Base-by-base conservation (phyloP, 2,888 invertebrate species). In the Cotesia congregata region DNA sequence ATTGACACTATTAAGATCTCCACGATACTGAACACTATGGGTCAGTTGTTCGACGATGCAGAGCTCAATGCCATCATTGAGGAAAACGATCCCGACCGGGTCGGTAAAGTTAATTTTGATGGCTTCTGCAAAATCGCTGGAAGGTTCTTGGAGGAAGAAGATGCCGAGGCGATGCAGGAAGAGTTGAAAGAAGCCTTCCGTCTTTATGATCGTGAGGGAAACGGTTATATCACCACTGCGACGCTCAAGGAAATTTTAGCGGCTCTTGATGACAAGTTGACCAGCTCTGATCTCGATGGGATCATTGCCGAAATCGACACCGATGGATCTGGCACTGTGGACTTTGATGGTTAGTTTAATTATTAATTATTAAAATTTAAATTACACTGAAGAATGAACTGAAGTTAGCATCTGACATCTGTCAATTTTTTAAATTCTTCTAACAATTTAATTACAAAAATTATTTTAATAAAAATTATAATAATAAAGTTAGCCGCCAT, bases 291-390 rank as follows among this genome's bases (percentile, higher is more conserved):
- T 89, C 93, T 98, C 83, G 98, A 98, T 89, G 98, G 97, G 83
- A 98, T 98, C 92, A 98, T 98, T 89, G 95, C 96, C 85, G 98
- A 98, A 92, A 98, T 98, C 86, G 98, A 98, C 91, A 97, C 98
- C 79, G 98, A 98, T 90, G 98, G 98, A 75, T 98, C 98, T 81
- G 98, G 98, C 88, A 99, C 98, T 82, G 98, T 99, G 82, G 99
- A 99, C 91, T 99, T 99, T 90, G 98, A 99, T 92, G 98, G 98
- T 98, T 90, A 89, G 88, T 83, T 75, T 73, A 39, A 17, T 38
- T 61, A 17, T 70, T 9, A 59, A 73, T 60, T 74, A 1, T 0
- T 41, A 70, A 30, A 30, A 30, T 30, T 30, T 30, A 3, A 30
- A 30, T 30, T 30, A 30, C 3, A 3, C 30, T 30, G 30, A 30